These are phyloP conservation scores for Halocynthia roretzi DNA, from an alignment of 23 tunicate species.

Conservation along the genomic window DNA sequence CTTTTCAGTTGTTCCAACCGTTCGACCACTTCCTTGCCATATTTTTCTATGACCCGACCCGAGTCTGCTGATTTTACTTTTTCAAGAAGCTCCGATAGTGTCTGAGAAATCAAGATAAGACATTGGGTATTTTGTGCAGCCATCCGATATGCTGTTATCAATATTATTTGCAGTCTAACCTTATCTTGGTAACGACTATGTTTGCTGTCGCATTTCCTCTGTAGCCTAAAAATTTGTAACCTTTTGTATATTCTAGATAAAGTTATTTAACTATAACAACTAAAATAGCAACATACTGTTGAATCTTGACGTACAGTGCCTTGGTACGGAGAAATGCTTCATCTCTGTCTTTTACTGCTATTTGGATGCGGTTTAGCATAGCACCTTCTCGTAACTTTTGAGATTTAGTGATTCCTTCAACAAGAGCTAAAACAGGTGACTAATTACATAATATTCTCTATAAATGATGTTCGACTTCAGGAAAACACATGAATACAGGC, in stretches of 20 bases:
- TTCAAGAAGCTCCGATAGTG: slow-evolving; percentile 10
- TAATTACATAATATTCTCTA: no score
- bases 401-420: slow-evolving; percentile 58
- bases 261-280: neutral
- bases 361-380: slow-evolving; percentile 42
- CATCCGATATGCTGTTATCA: neutral
- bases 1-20: slow-evolving; percentile 32
- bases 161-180: neutral
- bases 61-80: slow-evolving; percentile 34
- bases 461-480: no score
- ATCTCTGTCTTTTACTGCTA: slow-evolving; percentile 67
- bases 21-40: slow-evolving; percentile 17
- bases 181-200: no score
- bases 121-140: neutral
- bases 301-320: slow-evolving; percentile 29
- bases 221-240: neutral
- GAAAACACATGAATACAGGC: no score
- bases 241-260: neutral
- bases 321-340: slow-evolving; percentile 71
- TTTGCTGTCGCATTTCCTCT: neutral
- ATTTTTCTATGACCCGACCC: slow-evolving; percentile 33
- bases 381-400: slow-evolving; percentile 70
- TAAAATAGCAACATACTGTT: neutral
- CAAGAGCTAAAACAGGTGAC: slow-evolving; percentile 18
- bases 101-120: slow-evolving; percentile 7